Evolutionary conservation across 2,888 invertebrate genomes (phyloP).

Genomic region (Drosophila meridionalis): DNA sequence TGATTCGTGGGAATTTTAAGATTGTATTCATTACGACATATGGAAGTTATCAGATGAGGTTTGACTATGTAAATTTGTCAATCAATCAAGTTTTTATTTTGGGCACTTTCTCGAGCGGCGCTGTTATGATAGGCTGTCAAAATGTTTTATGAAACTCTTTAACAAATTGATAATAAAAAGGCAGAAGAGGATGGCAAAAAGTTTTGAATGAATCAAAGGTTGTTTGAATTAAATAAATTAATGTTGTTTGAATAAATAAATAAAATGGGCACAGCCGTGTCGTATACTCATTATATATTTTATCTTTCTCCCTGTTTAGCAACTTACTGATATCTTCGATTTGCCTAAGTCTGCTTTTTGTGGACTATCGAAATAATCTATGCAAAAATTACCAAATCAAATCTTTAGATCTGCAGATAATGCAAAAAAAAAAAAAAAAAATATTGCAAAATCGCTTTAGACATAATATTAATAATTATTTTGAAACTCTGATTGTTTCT

Average conservation of each 20-base stretch:
- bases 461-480: conserved; percentile 40
- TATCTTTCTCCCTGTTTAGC: conserved; percentile 48
- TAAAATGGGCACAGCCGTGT: conserved; percentile 54
- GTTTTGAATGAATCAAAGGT: conserved; percentile 56
- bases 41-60: conserved; percentile 16
- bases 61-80: conserved; percentile 39
- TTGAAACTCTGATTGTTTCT: conserved; percentile 55
- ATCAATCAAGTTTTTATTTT: conserved; percentile 15
- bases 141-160: conserved; percentile 63
- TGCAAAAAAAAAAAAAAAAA: no score
- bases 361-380: conserved; percentile 16
- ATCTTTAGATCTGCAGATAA: conserved; percentile 28
- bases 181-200: conserved; percentile 35
- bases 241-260: conserved; percentile 40
- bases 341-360: conserved; percentile 61
- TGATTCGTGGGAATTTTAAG: conserved; percentile 13
- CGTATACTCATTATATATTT: conserved; percentile 10
- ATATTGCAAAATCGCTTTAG: conserved; percentile 31
- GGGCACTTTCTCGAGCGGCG: conserved; percentile 54
- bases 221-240: background rate
- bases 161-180: conserved; percentile 57
- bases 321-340: conserved; percentile 68
- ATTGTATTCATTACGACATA: conserved; percentile 15
- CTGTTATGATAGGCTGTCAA: conserved; percentile 57
- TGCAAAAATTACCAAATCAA: conserved; percentile 48